Evolutionary conservation across 2,113 vertebrate genomes (phyloP), one percentile per base, ranked within the genome.

Genomic region (Myrmophylax atrothorax): DNA sequence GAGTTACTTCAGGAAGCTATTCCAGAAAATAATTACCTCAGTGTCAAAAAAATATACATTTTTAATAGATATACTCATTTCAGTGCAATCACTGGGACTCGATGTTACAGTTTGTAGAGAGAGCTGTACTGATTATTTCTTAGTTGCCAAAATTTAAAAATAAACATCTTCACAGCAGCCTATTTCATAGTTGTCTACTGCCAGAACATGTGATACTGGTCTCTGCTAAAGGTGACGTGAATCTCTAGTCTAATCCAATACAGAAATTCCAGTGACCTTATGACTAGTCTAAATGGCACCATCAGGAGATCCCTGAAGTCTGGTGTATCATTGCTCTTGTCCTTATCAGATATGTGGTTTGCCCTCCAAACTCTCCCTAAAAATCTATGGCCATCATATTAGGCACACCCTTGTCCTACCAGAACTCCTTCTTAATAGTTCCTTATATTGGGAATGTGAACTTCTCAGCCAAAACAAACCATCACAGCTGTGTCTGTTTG

Each of bases 381-480:
- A 66, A 87, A 46, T 70, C 66, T 50, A 14, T 12, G 14, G 20
- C 37, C 3, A 3, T 59, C 47, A 25, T 0, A 0, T 59, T 23
- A 75, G 42, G n/a, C 37, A 74, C 33, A 29, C 4, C 5, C 37
- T 37, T 94, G 31, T 67, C 38, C 60, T 53, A 12, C 25, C n/a
- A 50, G 11, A 19, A 37, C 4, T 33, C 23, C 24, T 47, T 29
- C 29, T 46, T 73, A n/a, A 37, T 23, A 67, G 44, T n/a, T 20
- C 20, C 17, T 72, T 0, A 0, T 28, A 25, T 5, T 83, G 24
- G 47, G 53, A 64, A 29, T 56, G 44, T 12, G 29, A 42, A 50
- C 11, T 84, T 18, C 55, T 52, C 1, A 2, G 62, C 14, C 69
- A 63, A 46, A 92, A 67, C n/a, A 77, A 92, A 44, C 18, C 28